These are phyloP conservation scores for Polietes domitor DNA, from an alignment of 2,888 invertebrate genomes.

Conservation along the genomic window DNA sequence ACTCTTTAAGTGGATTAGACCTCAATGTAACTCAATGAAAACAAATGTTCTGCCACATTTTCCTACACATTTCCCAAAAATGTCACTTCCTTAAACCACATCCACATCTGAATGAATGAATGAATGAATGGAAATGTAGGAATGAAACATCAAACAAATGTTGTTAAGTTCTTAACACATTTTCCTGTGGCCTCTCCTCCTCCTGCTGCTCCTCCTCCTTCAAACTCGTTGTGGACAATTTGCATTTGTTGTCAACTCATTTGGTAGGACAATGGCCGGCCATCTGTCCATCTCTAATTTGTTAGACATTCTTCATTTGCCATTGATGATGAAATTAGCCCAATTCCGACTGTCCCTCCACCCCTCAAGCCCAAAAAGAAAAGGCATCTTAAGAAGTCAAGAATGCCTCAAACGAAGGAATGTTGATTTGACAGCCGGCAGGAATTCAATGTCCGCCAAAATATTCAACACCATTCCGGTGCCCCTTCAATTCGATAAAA, in stretches of 20 bases:
- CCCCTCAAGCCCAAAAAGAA: neutral
- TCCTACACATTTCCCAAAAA: too few relatives aligned
- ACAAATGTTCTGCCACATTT: too few relatives aligned
- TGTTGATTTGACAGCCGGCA: conserved; percentile 30
- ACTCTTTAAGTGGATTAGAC: too few relatives aligned
- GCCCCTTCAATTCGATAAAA: neutral
- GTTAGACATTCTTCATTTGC: neutral
- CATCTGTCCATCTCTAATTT: conserved; percentile 22
- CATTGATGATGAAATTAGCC: conserved; percentile 21
- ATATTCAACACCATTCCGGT: conserved; percentile 5
- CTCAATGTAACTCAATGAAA: too few relatives aligned
- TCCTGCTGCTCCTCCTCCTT: neutral
- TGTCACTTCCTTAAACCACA: conserved; percentile 4
- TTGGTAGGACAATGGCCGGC: neutral
- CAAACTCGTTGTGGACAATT: conserved; percentile 24
- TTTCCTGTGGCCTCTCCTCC: too few relatives aligned
- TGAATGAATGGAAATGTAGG: too few relatives aligned
- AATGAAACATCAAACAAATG: too few relatives aligned
- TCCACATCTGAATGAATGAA: too few relatives aligned
- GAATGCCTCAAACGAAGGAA: conserved; percentile 35
- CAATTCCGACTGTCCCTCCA: neutral
- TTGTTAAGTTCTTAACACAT: too few relatives aligned
- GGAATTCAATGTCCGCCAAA: neutral
- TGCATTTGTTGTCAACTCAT: neutral
- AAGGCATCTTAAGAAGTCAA: neutral